Conservation (phyloP, 1,140 invertebrate genomes). For the Orius insidiosus region DNA sequence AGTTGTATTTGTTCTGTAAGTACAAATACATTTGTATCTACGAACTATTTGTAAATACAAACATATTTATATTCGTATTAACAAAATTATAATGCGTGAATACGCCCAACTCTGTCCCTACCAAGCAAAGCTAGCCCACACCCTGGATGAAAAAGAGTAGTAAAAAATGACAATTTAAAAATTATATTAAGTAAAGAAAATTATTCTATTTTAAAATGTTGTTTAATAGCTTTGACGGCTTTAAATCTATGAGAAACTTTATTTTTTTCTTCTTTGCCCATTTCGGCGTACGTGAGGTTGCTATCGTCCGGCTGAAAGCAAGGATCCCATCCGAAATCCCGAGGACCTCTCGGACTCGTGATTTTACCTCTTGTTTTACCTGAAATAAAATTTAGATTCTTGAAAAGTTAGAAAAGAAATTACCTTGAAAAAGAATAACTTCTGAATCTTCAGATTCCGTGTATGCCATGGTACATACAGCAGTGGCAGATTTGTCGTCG, state of each 20-base stretch:
- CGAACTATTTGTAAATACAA: too few species aligned
- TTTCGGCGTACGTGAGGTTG: conserved; percentile 78
- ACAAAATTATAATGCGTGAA: too few species aligned
- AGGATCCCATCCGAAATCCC: conserved; percentile 94
- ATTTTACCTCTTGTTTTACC: conserved; percentile 73
- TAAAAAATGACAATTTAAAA: too few species aligned
- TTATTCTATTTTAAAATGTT: conserved; percentile 35
- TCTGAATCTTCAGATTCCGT: conserved; percentile 37
- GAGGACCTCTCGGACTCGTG: conserved; percentile 65
- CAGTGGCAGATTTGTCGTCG: conserved; percentile 84
- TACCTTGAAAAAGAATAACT: conserved; percentile 62
- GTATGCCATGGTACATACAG: conserved; percentile 83
- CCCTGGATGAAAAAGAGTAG: too few species aligned
- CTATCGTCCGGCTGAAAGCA: conserved; percentile 80
- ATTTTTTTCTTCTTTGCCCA: conserved; percentile 75
- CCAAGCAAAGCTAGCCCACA: too few species aligned
- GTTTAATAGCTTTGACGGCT: conserved; percentile 58
- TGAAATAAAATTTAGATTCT: conserved; percentile 58
- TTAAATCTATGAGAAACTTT: conserved; percentile 79
- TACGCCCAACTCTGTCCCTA: too few species aligned
- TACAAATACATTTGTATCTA: too few species aligned
- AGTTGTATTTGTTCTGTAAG: too few species aligned
- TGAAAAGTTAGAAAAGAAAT: conserved; percentile 27
- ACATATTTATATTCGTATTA: too few species aligned
- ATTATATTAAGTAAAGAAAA: too few species aligned